phyloP scores from a whole-genome alignment of 2,113 vertebrate species.

The Syrrhaptes paradoxus region DNA sequence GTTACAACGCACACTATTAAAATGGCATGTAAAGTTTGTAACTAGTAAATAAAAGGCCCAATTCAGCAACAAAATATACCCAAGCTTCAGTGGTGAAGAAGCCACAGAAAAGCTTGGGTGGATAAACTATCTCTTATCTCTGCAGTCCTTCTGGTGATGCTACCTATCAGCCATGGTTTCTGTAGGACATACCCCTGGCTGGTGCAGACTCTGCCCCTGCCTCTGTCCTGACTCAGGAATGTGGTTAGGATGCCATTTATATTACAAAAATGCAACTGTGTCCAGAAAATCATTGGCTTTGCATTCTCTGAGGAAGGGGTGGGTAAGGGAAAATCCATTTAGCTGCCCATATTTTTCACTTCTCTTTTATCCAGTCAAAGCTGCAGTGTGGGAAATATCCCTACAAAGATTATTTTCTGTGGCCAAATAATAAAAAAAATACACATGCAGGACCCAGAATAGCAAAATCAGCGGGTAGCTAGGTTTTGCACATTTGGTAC shows the following conservation, averaged over 20 bases:
- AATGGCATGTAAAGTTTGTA: conserved; percentile 21
- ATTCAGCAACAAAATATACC: not conserved
- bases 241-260: not conserved
- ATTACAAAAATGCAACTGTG: not conserved
- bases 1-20: conserved; percentile 31
- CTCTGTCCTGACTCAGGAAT: not conserved
- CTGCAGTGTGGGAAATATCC: not conserved
- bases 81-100: not conserved
- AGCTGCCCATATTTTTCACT: not conserved
- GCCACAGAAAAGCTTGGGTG: not conserved
- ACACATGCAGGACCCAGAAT: not conserved
- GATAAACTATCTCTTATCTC: not conserved
- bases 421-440: not conserved
- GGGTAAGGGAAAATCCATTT: not conserved
- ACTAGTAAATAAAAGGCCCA: conserved; percentile 17
- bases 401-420: not conserved
- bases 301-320: not conserved
- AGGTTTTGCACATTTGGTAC: not conserved
- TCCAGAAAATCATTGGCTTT: not conserved
- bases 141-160: not conserved
- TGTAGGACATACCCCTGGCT: not conserved
- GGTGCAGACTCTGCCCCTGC: not conserved
- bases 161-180: not conserved
- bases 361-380: not conserved
- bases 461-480: not conserved